A percentile compares a stretch with the other conserved stretches of the same genome.
These are phyloP conservation scores for Enoplosus armatus DNA, from an alignment of 2,797 vertebrate genomes.

Conservation along the genomic window DNA sequence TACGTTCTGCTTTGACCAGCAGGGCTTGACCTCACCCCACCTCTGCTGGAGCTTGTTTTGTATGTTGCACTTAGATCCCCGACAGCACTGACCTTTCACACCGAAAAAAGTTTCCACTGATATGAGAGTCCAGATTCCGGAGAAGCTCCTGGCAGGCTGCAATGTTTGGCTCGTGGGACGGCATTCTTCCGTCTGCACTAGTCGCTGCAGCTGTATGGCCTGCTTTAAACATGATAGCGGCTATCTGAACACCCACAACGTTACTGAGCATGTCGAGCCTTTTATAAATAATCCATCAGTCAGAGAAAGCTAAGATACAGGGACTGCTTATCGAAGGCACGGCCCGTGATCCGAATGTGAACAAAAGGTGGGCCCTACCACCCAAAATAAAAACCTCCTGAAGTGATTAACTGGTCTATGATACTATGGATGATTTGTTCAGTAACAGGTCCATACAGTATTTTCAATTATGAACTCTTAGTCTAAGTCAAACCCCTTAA, in stretches of 20 bases:
- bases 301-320: background rate
- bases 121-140: constrained; percentile 49
- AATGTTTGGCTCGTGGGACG: constrained; percentile 43
- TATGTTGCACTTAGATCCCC: constrained; percentile 33
- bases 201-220: constrained; percentile 34
- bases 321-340: background rate
- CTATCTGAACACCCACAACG: background rate
- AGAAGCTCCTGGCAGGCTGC: constrained; percentile 38
- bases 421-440: background rate
- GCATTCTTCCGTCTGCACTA: constrained; percentile 39
- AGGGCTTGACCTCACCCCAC: constrained; percentile 43
- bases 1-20: constrained; percentile 6
- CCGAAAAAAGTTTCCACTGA: constrained; percentile 69
- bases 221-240: constrained; percentile 37
- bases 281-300: background rate
- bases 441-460: background rate
- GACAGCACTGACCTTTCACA: constrained; percentile 63
- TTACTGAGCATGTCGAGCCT: constrained; percentile 10
- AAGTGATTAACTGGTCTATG: background rate
- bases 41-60: constrained; percentile 52
- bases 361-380: background rate
- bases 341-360: background rate
- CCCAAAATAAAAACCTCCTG: background rate
- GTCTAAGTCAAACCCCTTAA: too few species aligned
- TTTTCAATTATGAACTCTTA: background rate